Evolutionary conservation across 1,140 invertebrate species (phyloP).

Genomic region (Calliphora vicina): DNA sequence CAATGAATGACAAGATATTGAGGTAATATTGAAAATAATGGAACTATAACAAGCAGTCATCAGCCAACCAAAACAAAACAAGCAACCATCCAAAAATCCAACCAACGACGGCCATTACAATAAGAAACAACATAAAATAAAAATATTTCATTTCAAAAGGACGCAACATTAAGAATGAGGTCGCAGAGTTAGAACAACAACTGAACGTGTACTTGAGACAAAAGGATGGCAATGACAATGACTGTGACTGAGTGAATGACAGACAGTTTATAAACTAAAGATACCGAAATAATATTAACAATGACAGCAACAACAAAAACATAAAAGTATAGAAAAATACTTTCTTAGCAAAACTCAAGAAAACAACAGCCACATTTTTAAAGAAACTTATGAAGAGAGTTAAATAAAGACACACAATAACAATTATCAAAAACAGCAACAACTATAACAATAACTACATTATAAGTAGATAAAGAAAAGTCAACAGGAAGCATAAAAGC

Average conservation of each 20-base stretch:
- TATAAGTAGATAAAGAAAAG: no score
- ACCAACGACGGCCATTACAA: neutral
- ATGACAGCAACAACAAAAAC: neutral
- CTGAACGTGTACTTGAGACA: neutral
- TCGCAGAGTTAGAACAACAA: neutral
- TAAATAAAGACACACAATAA: neutral
- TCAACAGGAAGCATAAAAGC: no score
- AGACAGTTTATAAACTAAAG: neutral
- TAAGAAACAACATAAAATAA: neutral
- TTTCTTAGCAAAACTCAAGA: neutral
- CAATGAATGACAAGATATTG: neutral
- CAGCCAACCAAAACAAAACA: neutral
- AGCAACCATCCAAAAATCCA: neutral
- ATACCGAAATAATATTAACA: neutral
- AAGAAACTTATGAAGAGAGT: neutral
- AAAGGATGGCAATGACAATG: neutral
- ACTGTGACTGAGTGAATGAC: neutral
- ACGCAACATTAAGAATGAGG: no score
- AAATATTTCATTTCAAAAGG: neutral
- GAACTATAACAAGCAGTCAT: neutral
- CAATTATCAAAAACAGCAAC: no score
- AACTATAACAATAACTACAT: no score
- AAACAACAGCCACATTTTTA: neutral
- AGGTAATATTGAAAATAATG: neutral
- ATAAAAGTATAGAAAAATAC: neutral